Evolutionary conservation across 1,140 invertebrate genomes (phyloP), one percentile per base, ranked within the genome.

Genomic region (Camponotus vicinus): DNA sequence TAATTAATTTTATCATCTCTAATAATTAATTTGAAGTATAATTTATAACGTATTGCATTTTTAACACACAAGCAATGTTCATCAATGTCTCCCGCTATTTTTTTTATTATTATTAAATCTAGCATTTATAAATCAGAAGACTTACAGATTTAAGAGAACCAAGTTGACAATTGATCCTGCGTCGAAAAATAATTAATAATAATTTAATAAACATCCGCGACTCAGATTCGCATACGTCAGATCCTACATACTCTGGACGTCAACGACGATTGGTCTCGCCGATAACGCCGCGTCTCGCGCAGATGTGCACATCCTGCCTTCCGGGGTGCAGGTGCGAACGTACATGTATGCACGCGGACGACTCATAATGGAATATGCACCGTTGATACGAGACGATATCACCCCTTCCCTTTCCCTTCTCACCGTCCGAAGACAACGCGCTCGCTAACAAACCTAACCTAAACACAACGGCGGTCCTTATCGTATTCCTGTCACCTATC

Each of bases 321-420:
- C 32, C 3, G 42, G 27, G 32, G 4, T 27, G 40, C 32, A 71
- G 11, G 37, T 73, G 40, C n/a, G 27, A 13, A 40, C n/a, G 42
- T 5, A n/a, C 1, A 15, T 83, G 5, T 55, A 73, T 55, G 9
- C 42, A 67, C 52, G 34, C 49, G 49, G 49, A 15, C 57, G 32
- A 71, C 13, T 37, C 27, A 64, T 52, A 59, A 88, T 78, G 63
- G 61, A 85, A 77, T 57, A 84, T 84, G 18, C 15, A 15, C 71
- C 52, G 79, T 88, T 88, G 79, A 88, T 84, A 61, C n/a, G 55
- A 71, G 18, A 7, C 57, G 61, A 75, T 86, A 84, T 75, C 85
- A 84, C 63, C 4, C 15, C 5, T 18, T 18, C 49, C 5, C 49
- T 49, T 13, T 42, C 40, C 27, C 27, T 27, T 27, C 8, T 9